These are phyloP conservation scores for Drosophila subpulchrella DNA, from an alignment of 1,140 invertebrate genomes.

Conservation along the genomic window DNA sequence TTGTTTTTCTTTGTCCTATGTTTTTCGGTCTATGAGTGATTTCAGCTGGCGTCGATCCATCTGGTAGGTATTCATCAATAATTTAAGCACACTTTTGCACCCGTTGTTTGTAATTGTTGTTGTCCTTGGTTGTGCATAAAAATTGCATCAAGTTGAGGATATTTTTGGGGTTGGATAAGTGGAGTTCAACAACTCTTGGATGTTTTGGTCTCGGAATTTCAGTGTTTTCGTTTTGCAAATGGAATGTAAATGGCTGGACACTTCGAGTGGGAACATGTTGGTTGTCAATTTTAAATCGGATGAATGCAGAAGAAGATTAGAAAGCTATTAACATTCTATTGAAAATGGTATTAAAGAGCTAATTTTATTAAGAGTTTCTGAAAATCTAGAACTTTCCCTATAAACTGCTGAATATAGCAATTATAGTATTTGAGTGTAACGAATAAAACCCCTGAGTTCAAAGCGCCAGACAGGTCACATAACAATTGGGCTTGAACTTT, in stretches of 20 bases:
- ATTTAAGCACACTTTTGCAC: constrained; percentile 68
- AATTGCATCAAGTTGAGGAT: constrained; percentile 37
- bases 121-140: constrained; percentile 47
- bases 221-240: constrained; percentile 7
- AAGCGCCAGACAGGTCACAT: constrained; percentile 48
- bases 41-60: constrained; percentile 70
- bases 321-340: not conserved
- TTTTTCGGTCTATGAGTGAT: constrained; percentile 60
- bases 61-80: constrained; percentile 77
- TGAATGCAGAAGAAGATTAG: not conserved
- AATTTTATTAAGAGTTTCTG: too few relatives aligned
- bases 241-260: not conserved
- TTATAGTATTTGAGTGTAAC: not conserved
- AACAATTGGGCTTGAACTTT: constrained; percentile 50
- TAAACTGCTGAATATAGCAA: too few relatives aligned
- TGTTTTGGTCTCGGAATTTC: not conserved
- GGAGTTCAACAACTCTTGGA: not conserved
- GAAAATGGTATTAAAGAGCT: not conserved
- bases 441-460: constrained; percentile 28
- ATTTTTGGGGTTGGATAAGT: constrained; percentile 10
- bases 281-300: not conserved
- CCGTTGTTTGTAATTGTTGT: constrained; percentile 17
- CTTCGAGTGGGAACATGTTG: not conserved
- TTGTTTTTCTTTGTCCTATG: constrained; percentile 33
- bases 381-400: too few relatives aligned